Evolutionary conservation across 1,140 invertebrate species (phyloP).

Genomic region (Tetragonula clypearis): DNA sequence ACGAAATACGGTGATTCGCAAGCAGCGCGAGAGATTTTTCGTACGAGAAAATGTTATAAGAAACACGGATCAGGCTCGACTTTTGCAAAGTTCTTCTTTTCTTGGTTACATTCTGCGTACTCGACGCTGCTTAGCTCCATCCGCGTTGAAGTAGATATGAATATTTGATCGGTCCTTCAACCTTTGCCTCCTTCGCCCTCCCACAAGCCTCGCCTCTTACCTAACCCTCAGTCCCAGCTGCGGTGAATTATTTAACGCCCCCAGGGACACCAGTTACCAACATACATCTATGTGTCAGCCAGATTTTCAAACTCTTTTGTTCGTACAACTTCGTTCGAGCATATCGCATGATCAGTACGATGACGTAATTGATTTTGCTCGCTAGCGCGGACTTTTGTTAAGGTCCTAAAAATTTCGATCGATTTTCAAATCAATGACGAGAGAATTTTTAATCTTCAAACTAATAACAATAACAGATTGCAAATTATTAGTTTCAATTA

Average conservation of each 20-base stretch:
- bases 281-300: conserved; percentile 64
- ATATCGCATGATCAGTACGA: conserved; percentile 19
- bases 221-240: conserved; percentile 76
- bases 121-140: conserved; percentile 69
- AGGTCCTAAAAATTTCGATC: not conserved
- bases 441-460: not conserved
- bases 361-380: not conserved
- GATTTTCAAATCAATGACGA: not conserved
- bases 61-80: not conserved
- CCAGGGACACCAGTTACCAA: conserved; percentile 75
- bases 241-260: conserved; percentile 81
- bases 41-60: not conserved
- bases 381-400: too few species aligned
- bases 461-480: too few species aligned
- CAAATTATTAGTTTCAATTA: not conserved
- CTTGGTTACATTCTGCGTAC: conserved; percentile 34
- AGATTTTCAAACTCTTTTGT: conserved; percentile 69
- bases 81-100: conserved; percentile 14
- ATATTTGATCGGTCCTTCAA: conserved; percentile 81
- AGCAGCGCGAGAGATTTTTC: not conserved
- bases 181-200: conserved; percentile 70
- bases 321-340: conserved; percentile 36
- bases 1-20: not conserved
- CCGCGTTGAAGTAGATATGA: conserved; percentile 78
- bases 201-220: conserved; percentile 68